phyloP scores from a whole-genome alignment of 2,888 invertebrate genomes.

The Cephus spinipes region DNA sequence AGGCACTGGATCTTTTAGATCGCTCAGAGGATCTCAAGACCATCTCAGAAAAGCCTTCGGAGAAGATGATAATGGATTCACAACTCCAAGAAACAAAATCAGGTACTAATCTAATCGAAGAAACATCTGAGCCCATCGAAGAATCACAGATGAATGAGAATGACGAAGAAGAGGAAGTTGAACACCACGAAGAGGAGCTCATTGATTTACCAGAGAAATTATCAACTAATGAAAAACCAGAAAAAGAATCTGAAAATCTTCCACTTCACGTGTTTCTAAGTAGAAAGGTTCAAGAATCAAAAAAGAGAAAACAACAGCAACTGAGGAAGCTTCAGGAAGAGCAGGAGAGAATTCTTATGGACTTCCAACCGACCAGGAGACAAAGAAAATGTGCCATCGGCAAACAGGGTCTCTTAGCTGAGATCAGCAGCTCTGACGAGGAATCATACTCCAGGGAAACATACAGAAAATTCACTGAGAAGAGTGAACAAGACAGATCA shows the following conservation, averaged over 20 bases:
- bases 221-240: slow-evolving; percentile 57
- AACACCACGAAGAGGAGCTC: slow-evolving; percentile 46
- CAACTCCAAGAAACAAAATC: slow-evolving; percentile 9
- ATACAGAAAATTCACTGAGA: slow-evolving; percentile 33
- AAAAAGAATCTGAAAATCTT: slow-evolving; percentile 57
- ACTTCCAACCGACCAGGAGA: slow-evolving; percentile 57
- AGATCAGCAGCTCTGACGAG: slow-evolving; percentile 69
- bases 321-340: slow-evolving; percentile 50
- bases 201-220: slow-evolving; percentile 65
- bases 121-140: not conserved
- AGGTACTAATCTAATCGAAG: slow-evolving; percentile 5
- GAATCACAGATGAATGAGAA: not conserved
- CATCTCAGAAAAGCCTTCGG: slow-evolving; percentile 22
- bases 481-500: slow-evolving; percentile 44
- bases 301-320: slow-evolving; percentile 58
- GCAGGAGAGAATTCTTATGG: slow-evolving; percentile 51
- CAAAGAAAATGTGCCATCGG: slow-evolving; percentile 84
- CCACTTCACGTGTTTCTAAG: slow-evolving; percentile 60
- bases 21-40: slow-evolving; percentile 36
- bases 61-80: slow-evolving; percentile 17
- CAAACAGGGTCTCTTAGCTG: slow-evolving; percentile 81
- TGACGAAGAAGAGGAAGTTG: slow-evolving; percentile 33
- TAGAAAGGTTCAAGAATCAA: slow-evolving; percentile 60
- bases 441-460: slow-evolving; percentile 45
- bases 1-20: slow-evolving; percentile 55